phyloP scores from a whole-genome alignment of 2,797 vertebrate genomes.

The Scleropages formosus region DNA sequence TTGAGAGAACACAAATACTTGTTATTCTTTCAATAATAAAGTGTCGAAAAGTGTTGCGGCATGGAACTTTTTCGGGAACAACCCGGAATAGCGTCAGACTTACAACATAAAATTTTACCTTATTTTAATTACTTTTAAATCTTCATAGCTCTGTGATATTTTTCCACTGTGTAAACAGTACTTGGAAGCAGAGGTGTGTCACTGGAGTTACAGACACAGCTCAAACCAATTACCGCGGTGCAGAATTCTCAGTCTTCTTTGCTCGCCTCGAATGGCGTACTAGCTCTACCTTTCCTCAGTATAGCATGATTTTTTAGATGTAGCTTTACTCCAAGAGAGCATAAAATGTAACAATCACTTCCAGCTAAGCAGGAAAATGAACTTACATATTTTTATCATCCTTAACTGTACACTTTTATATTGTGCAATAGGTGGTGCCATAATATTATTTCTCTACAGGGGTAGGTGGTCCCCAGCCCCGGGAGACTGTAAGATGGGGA shows the following conservation, averaged over 20 bases:
- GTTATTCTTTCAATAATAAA: not conserved
- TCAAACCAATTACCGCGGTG: not conserved
- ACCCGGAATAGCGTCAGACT: not conserved
- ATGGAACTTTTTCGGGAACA: slow-evolving; percentile 1
- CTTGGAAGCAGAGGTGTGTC: not conserved
- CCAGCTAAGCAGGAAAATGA: not conserved
- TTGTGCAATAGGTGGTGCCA: slow-evolving; percentile 46
- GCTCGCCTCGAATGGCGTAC: too few relatives aligned
- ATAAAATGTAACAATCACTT: not conserved
- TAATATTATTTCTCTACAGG: not conserved
- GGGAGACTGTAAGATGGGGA: not conserved
- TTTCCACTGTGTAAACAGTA: not conserved
- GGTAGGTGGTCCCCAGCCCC: not conserved
- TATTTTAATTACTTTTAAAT: not conserved
- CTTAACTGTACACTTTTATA: slow-evolving; percentile 40
- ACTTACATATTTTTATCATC: not conserved
- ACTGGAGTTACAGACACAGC: not conserved
- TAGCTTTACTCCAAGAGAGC: slow-evolving; percentile 3
- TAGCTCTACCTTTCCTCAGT: not conserved
- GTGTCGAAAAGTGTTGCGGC: not conserved
- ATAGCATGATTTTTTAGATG: not conserved
- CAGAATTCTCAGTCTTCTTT: not conserved
- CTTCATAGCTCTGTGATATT: not conserved
- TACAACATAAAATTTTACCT: not conserved
- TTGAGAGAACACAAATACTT: not conserved